These are phyloP conservation scores for Nebria ingens DNA, from an alignment of 1,140 invertebrate genomes.

Conservation along the genomic window DNA sequence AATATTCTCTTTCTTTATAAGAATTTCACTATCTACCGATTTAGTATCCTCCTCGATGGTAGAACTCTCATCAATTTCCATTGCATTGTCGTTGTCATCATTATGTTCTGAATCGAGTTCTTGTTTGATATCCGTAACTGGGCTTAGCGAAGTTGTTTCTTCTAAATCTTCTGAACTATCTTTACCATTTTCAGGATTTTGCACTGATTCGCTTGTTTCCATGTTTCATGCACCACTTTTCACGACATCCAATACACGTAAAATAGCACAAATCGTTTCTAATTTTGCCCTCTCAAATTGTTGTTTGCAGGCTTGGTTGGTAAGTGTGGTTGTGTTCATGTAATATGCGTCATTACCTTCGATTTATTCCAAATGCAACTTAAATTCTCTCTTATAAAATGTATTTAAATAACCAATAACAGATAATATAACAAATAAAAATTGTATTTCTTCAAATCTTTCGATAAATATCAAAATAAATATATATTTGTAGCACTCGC, in stretches of 20 bases:
- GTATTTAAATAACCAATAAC: neutral
- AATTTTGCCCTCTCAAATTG: constrained; percentile 5
- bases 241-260: constrained; percentile 5
- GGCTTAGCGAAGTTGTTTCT: neutral
- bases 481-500: neutral
- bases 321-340: constrained; percentile 12
- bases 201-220: constrained; percentile 16
- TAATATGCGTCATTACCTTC: constrained; percentile 16
- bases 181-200: constrained; percentile 19
- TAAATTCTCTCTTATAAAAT: neutral
- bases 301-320: constrained; percentile 6
- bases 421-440: neutral
- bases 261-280: constrained; percentile 2
- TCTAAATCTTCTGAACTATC: constrained; percentile 13
- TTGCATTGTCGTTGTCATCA: neutral
- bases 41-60: neutral
- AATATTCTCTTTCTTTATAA: neutral
- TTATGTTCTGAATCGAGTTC: neutral
- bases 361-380: neutral
- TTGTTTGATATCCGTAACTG: neutral
- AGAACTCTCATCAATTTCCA: neutral
- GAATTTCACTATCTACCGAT: neutral
- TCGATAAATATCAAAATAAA: constrained; percentile 1
- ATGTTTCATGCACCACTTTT: neutral
- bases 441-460: neutral